Evolutionary conservation across 1,140 invertebrate genomes (phyloP).

Genomic region (Platyura marginata): DNA sequence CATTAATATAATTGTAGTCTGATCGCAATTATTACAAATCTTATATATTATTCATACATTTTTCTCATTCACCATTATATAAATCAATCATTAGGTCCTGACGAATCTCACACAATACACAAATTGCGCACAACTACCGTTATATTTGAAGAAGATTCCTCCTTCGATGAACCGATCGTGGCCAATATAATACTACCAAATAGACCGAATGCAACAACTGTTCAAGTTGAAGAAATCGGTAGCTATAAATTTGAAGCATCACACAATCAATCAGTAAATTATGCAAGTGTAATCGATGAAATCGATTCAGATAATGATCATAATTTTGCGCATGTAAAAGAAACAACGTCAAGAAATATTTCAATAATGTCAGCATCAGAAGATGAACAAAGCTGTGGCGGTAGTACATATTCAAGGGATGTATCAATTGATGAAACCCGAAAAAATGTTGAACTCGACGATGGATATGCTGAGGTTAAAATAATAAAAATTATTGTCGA

Average conservation of each 20-base stretch:
- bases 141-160: slow-evolving; percentile 30
- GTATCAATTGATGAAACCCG: slow-evolving; percentile 33
- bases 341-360: slow-evolving; percentile 23
- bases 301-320: slow-evolving; percentile 24
- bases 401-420: slow-evolving; percentile 32
- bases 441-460: slow-evolving; percentile 12
- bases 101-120: slow-evolving; percentile 40
- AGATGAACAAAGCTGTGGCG: slow-evolving; percentile 36
- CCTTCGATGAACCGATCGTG: slow-evolving; percentile 14
- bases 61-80: not conserved
- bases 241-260: slow-evolving; percentile 32
- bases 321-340: slow-evolving; percentile 21
- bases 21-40: too few relatives aligned
- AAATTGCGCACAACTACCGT: slow-evolving; percentile 40
- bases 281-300: slow-evolving; percentile 27
- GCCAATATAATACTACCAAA: slow-evolving; percentile 24
- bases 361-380: slow-evolving; percentile 45
- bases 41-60: not conserved
- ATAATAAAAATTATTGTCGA: slow-evolving; percentile 10
- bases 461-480: slow-evolving; percentile 4
- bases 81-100: slow-evolving; percentile 31
- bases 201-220: slow-evolving; percentile 27
- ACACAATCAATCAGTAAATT: not conserved
- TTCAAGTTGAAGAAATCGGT: slow-evolving; percentile 37
- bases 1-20: too few relatives aligned